Evolutionary conservation across 2,113 vertebrate genomes (phyloP).

Genomic region (Pelecanus crispus): DNA sequence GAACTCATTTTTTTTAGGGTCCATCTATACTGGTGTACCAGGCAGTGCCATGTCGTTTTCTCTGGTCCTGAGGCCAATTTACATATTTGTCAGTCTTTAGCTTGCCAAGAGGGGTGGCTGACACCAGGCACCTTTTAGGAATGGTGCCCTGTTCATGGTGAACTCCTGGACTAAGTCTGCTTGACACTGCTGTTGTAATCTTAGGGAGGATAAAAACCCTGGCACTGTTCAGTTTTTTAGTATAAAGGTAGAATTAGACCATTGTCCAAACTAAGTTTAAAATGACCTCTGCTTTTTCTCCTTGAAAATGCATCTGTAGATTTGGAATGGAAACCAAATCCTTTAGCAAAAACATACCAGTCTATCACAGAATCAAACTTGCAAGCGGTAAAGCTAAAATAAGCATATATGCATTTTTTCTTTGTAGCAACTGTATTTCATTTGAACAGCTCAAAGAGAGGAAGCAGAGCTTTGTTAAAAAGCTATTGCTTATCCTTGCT

Average conservation of each 20-base stretch:
- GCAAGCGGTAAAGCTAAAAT: background rate
- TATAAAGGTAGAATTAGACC: background rate
- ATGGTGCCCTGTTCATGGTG: background rate
- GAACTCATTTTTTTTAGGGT: background rate
- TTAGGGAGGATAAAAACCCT: background rate
- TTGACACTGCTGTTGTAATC: background rate
- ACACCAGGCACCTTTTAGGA: background rate
- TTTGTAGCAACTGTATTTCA: background rate
- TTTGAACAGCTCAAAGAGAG: background rate
- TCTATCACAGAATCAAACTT: background rate
- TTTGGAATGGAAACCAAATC: background rate
- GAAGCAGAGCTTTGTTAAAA: background rate
- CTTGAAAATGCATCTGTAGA: background rate
- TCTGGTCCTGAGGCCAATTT: background rate
- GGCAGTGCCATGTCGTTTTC: background rate
- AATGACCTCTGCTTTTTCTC: background rate
- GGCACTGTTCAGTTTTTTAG: background rate
- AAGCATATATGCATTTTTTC: fast-evolving
- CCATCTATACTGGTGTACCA: background rate
- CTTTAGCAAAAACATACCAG: background rate
- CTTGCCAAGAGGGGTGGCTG: background rate
- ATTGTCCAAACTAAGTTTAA: background rate
- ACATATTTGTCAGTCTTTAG: background rate
- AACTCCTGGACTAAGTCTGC: background rate
- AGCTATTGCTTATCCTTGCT: background rate